Conservation (phyloP, 2,888 invertebrate species). For the Panzeria rudis region DNA sequence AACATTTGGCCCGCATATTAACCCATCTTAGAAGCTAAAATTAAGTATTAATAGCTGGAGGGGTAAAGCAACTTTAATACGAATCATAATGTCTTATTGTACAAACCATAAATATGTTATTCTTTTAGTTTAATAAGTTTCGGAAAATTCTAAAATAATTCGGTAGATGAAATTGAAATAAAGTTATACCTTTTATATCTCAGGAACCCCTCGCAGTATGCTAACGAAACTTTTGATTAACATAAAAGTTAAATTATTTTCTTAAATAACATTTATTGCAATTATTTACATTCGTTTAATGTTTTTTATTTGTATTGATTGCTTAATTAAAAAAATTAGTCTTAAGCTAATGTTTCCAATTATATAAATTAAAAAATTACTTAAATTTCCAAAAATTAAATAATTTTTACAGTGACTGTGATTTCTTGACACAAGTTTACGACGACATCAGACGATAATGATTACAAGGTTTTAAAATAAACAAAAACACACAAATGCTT, state of each 20-base stretch:
- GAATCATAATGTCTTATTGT: too few relatives aligned
- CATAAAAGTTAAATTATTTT: neutral
- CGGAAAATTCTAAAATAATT: too few relatives aligned
- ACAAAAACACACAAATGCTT: slow-evolving; percentile 36
- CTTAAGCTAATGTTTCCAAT: neutral
- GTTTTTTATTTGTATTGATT: slow-evolving; percentile 4
- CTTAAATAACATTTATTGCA: slow-evolving; percentile 48
- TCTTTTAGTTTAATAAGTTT: too few relatives aligned
- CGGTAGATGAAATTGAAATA: too few relatives aligned
- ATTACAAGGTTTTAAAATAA: slow-evolving; percentile 35
- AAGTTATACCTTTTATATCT: too few relatives aligned
- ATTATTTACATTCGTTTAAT: slow-evolving; percentile 42
- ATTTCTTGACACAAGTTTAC: slow-evolving; percentile 11
- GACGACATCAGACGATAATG: slow-evolving; percentile 2
- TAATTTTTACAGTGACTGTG: slow-evolving; percentile 26
- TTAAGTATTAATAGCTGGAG: too few relatives aligned
- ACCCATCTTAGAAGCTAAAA: too few relatives aligned
- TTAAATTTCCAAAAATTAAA: neutral
- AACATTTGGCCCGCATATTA: too few relatives aligned
- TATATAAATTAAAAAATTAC: neutral
- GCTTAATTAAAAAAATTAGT: neutral
- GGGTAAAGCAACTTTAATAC: too few relatives aligned
- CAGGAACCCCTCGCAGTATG: too few relatives aligned
- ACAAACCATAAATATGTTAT: too few relatives aligned
- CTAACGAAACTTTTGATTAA: too few relatives aligned